Evolutionary conservation across 2,888 invertebrate genomes (phyloP).

Genomic region (Pristionchus arcanus): DNA sequence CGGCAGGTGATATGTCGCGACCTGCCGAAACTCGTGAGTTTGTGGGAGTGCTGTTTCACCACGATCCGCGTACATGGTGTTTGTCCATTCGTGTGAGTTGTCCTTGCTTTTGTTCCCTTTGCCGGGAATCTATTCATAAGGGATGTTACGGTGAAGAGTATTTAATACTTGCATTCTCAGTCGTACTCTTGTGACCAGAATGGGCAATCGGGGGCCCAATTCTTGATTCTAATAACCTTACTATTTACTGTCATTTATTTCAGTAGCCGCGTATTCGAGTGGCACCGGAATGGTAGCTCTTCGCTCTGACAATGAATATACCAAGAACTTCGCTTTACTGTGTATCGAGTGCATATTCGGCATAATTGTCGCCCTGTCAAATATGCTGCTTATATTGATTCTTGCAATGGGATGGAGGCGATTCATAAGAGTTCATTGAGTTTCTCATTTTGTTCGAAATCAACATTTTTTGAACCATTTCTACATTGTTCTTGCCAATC

Average conservation of each 20-base stretch:
- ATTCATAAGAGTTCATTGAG: neutral
- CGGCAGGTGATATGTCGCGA: neutral
- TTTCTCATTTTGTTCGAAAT: neutral
- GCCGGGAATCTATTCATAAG: too few relatives aligned
- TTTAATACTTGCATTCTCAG: too few relatives aligned
- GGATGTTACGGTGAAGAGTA: too few relatives aligned
- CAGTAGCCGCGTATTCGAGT: neutral
- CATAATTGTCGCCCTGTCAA: neutral
- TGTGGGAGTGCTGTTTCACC: neutral
- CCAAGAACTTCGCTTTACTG: neutral
- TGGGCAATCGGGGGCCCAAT: too few relatives aligned
- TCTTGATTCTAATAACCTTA: too few relatives aligned
- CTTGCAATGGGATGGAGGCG: neutral
- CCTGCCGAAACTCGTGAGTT: neutral
- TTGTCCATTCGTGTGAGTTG: neutral
- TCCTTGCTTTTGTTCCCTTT: neutral
- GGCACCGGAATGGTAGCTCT: neutral
- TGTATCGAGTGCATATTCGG: neutral
- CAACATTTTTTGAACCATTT: neutral
- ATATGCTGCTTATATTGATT: neutral
- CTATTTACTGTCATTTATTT: neutral
- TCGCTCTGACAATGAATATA: neutral
- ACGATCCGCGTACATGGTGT: neutral
- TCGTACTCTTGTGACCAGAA: too few relatives aligned
- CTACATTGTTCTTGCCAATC: neutral